These are phyloP conservation scores for Apis florea DNA, from an alignment of 1,140 invertebrate genomes.

Conservation along the genomic window DNA sequence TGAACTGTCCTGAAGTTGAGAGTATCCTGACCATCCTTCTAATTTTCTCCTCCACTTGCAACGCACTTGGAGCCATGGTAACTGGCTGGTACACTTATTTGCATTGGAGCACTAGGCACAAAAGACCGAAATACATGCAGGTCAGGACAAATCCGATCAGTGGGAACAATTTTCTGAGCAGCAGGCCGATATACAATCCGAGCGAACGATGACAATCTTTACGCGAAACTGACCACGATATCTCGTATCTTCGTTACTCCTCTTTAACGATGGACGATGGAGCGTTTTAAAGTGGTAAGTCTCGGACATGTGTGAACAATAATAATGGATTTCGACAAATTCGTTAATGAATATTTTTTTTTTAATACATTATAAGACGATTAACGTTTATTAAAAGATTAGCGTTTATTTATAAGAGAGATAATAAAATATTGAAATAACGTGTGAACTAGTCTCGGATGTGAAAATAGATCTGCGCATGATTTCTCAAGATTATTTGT, in stretches of 20 bases:
- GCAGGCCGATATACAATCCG: conserved; percentile 68
- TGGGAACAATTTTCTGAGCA: conserved; percentile 64
- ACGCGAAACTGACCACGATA: not conserved
- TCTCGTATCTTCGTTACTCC: conserved; percentile 35
- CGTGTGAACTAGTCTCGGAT: conserved; percentile 13
- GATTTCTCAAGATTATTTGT: not conserved
- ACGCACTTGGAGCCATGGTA: conserved; percentile 75
- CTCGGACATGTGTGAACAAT: not conserved
- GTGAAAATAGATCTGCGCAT: not conserved
- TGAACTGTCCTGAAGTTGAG: conserved; percentile 80
- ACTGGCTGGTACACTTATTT: conserved; percentile 79
- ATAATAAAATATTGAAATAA: not conserved
- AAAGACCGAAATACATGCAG: conserved; percentile 75
- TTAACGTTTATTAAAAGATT: not conserved
- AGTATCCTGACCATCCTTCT: conserved; percentile 76
- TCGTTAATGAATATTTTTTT: not conserved
- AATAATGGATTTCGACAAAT: not conserved
- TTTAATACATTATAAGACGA: not conserved
- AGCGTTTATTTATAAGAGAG: not conserved
- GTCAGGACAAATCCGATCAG: conserved; percentile 73
- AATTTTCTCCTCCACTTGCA: conserved; percentile 77
- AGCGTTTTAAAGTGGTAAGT: not conserved
- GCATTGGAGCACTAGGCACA: conserved; percentile 76
- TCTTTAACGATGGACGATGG: conserved; percentile 31
- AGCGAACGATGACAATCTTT: conserved; percentile 69